Percentiles rank a stretch among this genome's conserved stretches.
Conservation (phyloP, 2,797 vertebrate species). For the Peromyscus aztecus region DNA sequence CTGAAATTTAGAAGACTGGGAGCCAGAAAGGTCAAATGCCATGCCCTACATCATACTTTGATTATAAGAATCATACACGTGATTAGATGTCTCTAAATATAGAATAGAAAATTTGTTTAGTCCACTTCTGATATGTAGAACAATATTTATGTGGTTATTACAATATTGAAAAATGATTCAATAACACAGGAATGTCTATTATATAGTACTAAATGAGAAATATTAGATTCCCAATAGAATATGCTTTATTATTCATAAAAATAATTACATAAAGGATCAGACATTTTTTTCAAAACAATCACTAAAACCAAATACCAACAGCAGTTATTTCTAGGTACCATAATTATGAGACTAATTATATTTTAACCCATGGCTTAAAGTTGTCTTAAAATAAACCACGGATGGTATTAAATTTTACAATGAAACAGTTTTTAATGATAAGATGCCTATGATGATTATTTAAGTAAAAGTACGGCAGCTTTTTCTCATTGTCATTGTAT, state of each 20-base stretch:
- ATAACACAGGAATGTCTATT: background rate
- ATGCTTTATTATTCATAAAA: background rate
- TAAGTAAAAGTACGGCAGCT: background rate
- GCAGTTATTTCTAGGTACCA: background rate
- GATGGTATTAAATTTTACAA: background rate
- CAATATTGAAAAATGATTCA: conserved; percentile 5
- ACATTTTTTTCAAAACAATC: background rate
- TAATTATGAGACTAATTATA: background rate
- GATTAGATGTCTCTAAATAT: background rate
- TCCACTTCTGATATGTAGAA: background rate
- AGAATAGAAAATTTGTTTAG: background rate
- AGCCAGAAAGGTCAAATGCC: background rate
- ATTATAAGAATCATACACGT: background rate
- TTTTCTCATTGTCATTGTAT: background rate
- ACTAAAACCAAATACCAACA: background rate
- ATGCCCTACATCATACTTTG: background rate
- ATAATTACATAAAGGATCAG: background rate
- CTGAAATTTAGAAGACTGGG: background rate
- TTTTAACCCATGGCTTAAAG: background rate
- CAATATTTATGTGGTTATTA: background rate
- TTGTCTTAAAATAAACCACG: background rate
- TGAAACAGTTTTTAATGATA: background rate
- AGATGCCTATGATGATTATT: background rate
- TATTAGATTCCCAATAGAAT: conserved; percentile 12
- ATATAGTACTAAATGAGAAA: conserved; percentile 35